phyloP scores from a whole-genome alignment of 1,140 invertebrate genomes.

The Zaprionus capensis region DNA sequence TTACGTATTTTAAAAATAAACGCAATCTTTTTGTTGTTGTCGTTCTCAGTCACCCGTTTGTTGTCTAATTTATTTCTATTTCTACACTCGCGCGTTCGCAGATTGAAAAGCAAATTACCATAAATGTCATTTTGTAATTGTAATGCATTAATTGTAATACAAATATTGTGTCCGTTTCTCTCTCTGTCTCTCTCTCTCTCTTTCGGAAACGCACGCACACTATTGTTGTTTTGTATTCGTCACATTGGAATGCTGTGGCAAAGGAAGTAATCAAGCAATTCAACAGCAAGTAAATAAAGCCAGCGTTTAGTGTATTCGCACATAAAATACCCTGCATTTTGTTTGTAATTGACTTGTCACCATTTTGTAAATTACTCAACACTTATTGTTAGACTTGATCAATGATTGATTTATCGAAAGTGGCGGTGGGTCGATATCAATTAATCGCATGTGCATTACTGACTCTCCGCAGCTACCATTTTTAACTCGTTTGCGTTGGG shows the following conservation, averaged over 20 bases:
- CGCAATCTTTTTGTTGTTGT: constrained; percentile 44
- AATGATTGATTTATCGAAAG: too few species aligned
- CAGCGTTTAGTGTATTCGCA: neutral
- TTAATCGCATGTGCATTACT: too few species aligned
- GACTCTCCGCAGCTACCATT: neutral
- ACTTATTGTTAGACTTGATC: too few species aligned
- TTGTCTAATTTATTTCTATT: constrained; percentile 72
- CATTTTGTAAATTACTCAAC: too few species aligned
- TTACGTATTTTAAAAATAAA: constrained; percentile 71
- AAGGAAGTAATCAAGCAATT: constrained; percentile 6
- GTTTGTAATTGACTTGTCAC: too few species aligned
- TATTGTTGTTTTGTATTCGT: neutral
- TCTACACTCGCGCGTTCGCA: constrained; percentile 54
- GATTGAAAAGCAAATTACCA: constrained; percentile 72
- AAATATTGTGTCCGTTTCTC: constrained; percentile 23
- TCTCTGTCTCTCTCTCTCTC: neutral
- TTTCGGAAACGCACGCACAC: neutral
- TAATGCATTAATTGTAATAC: constrained; percentile 53
- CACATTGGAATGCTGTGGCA: constrained; percentile 1
- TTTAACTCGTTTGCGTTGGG: neutral
- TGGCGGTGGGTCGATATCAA: too few species aligned
- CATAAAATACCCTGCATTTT: neutral
- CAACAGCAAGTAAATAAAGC: neutral
- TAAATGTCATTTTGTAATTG: constrained; percentile 71
- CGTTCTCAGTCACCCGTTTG: constrained; percentile 49